Base-by-base conservation (phyloP, 2,888 invertebrate genomes). In the Smittia sp. region DNA sequence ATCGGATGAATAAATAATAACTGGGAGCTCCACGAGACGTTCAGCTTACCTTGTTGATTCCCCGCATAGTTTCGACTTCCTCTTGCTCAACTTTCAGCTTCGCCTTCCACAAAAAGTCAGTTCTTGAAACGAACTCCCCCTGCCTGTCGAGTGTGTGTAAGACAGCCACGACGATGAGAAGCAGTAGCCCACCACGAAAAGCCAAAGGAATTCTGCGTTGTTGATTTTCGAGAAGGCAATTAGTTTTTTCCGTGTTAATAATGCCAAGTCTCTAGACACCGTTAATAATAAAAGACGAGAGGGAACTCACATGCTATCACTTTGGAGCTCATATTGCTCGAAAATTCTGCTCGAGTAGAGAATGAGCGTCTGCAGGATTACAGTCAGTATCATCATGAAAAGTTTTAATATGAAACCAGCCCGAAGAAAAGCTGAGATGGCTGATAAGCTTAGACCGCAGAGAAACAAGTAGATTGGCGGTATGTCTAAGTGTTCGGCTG, bases 51-150 rank as follows among this genome's bases (percentile, higher is more conserved):
- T 96, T 97, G 82, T 98, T 98, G 74, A 98, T 94, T 39, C 96
- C 95, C 75, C 96, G 86, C 93, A 94, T 97, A 0, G 93, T 95
- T 81, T 97, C 96, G 1, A 96, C 95, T 79, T 97, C 96, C 78
- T 96, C 95, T 79, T 96, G 96, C 79, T 98, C 98, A 22, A 92
- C 90, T 81, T 91, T 91, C 52, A 98, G 87, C 81, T 96, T 96
- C 62, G 92, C 92, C 80, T 94, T 93, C 95, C 97, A 98, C 2
- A 96, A 84, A 81, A 93, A 96, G 82, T 97, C 96, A 0, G 95
- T 92, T 69, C 98, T 85, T 0, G 94, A 91, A 0, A 94, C 93
- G 80, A 92, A 93, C 83, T 97, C 96, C 20, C 95, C 92, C 86
- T 96, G 92, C 38, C 96, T 85, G 79, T 96, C 96, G 76, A 96